Evolutionary conservation across 2,888 invertebrate genomes (phyloP).

Genomic region (Tryphoninae sp.): DNA sequence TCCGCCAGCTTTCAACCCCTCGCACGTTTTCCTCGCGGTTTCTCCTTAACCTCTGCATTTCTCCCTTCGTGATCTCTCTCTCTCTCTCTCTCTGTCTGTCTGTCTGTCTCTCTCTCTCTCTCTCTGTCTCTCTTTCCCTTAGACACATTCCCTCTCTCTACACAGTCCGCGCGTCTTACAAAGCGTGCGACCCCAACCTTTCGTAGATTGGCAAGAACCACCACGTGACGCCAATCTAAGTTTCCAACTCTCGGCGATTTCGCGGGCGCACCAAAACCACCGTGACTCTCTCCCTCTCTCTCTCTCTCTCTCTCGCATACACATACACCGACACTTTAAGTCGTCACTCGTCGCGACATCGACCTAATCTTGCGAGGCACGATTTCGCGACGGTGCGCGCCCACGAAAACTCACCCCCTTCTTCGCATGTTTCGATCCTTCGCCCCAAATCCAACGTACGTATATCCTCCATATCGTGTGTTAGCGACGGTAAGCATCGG

Average conservation of each 20-base stretch:
- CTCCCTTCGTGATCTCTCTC: slow-evolving; percentile 37
- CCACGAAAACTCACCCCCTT: slow-evolving; percentile 26
- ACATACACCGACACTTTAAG: slow-evolving; percentile 64
- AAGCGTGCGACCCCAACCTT: slow-evolving; percentile 40
- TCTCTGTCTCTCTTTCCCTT: slow-evolving; percentile 22
- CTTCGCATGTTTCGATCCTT: slow-evolving; percentile 1
- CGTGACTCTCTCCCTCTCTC: background rate
- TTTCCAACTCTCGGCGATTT: slow-evolving; percentile 70
- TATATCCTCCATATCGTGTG: background rate
- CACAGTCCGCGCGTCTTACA: slow-evolving; percentile 32
- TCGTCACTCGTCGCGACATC: slow-evolving; percentile 70
- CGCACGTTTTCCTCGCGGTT: slow-evolving; percentile 54
- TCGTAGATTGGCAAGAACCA: slow-evolving; percentile 64
- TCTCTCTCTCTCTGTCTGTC: slow-evolving; percentile 32
- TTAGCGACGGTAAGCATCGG: slow-evolving; percentile 10
- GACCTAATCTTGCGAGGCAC: slow-evolving; percentile 69
- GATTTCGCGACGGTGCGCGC: slow-evolving; percentile 62
- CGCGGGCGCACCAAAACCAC: slow-evolving; percentile 51
- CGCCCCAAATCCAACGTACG: background rate
- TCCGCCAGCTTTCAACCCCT: slow-evolving; percentile 41
- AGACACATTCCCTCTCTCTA: background rate
- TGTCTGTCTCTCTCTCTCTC: too few species aligned
- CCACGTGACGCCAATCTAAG: slow-evolving; percentile 78
- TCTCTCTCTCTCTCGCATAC: background rate
- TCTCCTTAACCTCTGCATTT: slow-evolving; percentile 45